phyloP scores from a whole-genome alignment of 2,888 invertebrate species.

The Athalia cordata region DNA sequence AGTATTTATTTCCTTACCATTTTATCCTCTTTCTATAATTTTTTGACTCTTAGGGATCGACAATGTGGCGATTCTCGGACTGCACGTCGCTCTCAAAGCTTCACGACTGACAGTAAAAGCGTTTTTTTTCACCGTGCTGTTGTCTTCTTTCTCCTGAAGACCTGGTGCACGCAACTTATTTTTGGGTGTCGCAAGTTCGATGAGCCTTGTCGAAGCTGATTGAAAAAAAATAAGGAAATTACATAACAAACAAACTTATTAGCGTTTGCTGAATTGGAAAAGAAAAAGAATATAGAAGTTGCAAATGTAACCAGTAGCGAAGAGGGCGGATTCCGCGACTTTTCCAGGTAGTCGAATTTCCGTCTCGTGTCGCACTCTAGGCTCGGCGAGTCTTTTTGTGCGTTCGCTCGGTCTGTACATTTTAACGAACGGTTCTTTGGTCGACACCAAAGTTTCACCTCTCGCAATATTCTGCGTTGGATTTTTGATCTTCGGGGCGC shows the following conservation, averaged over 20 bases:
- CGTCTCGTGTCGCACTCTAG: slow-evolving; percentile 46
- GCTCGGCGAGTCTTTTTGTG: slow-evolving; percentile 50
- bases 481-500: not conserved
- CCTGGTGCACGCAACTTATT: slow-evolving; percentile 39
- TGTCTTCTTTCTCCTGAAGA: slow-evolving; percentile 45
- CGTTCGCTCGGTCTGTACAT: slow-evolving; percentile 44
- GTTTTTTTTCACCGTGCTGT: slow-evolving; percentile 73
- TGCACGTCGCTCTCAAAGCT: slow-evolving; percentile 75
- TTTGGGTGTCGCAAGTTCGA: slow-evolving; percentile 67
- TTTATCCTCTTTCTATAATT: not conserved
- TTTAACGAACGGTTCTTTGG: slow-evolving; percentile 34
- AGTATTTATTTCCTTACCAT: not conserved
- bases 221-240: not conserved
- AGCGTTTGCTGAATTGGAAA: not conserved
- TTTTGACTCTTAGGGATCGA: slow-evolving; percentile 69
- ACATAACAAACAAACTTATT: not conserved
- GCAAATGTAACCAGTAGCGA: slow-evolving; percentile 49
- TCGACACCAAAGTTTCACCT: slow-evolving; percentile 3
- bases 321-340: slow-evolving; percentile 50
- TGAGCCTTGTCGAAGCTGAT: slow-evolving; percentile 53
- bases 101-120: slow-evolving; percentile 74
- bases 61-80: slow-evolving; percentile 73
- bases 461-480: not conserved
- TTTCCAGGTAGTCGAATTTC: slow-evolving; percentile 48
- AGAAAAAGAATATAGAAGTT: not conserved